Evolutionary conservation across 1,140 invertebrate genomes (phyloP).

Genomic region (Andricus grossulariae): DNA sequence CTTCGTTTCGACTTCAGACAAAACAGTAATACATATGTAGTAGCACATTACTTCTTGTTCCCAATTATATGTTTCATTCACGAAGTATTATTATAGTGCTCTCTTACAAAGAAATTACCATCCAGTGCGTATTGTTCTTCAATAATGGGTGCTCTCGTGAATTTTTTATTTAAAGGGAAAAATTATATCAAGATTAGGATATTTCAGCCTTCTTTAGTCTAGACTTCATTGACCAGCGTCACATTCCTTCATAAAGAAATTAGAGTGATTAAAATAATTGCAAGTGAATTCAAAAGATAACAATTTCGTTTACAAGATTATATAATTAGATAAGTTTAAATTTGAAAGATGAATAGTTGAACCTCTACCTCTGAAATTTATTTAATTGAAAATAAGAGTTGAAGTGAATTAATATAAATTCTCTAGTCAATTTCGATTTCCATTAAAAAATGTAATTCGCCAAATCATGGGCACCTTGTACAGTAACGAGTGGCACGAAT

Average conservation of each 20-base stretch:
- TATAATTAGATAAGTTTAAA: background rate
- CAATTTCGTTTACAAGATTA: background rate
- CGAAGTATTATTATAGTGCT: constrained; percentile 15
- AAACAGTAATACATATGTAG: no score
- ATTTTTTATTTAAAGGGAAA: background rate
- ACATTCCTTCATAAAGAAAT: constrained; percentile 4
- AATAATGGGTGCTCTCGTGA: background rate
- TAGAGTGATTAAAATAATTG: background rate
- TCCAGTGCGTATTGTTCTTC: constrained; percentile 6
- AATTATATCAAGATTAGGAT: background rate
- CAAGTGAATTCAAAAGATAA: background rate
- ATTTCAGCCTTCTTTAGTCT: background rate
- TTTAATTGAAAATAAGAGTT: no score
- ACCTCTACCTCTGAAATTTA: no score
- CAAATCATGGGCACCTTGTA: constrained; percentile 46
- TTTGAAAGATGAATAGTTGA: no score
- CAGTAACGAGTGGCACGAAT: constrained; percentile 56
- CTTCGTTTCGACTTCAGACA: no score
- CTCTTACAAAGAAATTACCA: background rate
- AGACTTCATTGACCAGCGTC: constrained; percentile 22
- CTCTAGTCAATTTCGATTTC: no score
- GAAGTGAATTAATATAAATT: no score
- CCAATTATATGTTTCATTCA: background rate
- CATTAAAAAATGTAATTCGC: background rate
- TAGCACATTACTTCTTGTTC: no score